These are phyloP conservation scores for Spilarctia lutea DNA, from an alignment of 2,888 invertebrate species.

Conservation along the genomic window DNA sequence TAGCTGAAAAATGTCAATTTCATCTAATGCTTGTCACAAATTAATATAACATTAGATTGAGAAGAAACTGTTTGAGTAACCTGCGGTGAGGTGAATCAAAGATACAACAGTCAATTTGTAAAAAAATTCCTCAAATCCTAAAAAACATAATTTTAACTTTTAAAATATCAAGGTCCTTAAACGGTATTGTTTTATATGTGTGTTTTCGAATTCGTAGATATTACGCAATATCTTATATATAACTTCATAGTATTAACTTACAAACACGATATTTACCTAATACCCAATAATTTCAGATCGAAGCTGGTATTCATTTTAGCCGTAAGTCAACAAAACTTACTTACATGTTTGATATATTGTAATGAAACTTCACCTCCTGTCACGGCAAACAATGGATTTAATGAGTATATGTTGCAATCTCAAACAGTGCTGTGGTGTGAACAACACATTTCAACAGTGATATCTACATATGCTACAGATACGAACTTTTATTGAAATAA, in stretches of 20 bases:
- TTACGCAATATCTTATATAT: neutral
- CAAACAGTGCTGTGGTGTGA: neutral
- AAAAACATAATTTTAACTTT: neutral
- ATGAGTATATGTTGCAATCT: neutral
- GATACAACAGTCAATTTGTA: neutral
- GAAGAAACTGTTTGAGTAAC: too few relatives aligned
- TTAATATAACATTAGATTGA: neutral
- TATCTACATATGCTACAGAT: neutral
- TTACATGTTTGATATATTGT: neutral
- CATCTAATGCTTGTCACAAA: too few relatives aligned
- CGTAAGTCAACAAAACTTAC: neutral
- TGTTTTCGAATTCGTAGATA: neutral
- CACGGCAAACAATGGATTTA: neutral
- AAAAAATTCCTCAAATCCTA: neutral
- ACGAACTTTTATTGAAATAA: neutral
- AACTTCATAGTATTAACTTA: neutral
- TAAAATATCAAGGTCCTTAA: neutral
- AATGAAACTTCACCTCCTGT: neutral
- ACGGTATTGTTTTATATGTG: neutral
- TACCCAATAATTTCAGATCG: neutral
- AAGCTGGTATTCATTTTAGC: neutral
- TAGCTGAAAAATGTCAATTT: too few relatives aligned
- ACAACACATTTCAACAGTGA: neutral
- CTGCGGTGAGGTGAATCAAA: neutral
- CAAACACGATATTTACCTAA: neutral